These are phyloP conservation scores for Myrmecobius fasciatus DNA, from an alignment of 2,113 vertebrate genomes.

Conservation along the genomic window DNA sequence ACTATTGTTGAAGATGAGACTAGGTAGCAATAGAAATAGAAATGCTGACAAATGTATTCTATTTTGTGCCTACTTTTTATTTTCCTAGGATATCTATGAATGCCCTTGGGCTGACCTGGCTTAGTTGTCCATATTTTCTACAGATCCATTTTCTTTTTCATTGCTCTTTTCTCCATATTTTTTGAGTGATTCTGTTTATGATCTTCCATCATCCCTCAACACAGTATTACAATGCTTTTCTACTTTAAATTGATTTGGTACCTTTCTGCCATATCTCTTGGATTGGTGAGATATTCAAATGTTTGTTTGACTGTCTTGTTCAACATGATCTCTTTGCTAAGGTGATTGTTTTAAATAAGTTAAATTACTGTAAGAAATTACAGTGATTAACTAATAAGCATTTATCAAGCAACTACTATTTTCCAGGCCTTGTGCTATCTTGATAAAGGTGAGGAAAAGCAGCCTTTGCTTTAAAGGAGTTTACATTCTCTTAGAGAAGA, in stretches of 20 bases:
- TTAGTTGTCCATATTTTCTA: background rate
- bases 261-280: background rate
- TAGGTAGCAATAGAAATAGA: background rate
- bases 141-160: background rate
- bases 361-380: background rate
- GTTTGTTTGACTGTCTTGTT: background rate
- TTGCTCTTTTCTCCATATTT: background rate
- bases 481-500: background rate
- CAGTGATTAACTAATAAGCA: background rate
- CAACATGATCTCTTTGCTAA: background rate
- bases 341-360: background rate
- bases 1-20: background rate
- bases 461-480: background rate
- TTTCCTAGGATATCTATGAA: background rate
- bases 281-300: background rate
- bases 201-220: background rate
- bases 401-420: background rate
- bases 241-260: background rate
- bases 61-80: background rate
- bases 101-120: background rate
- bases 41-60: background rate
- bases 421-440: background rate
- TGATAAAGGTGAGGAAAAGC: background rate
- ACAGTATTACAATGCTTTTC: background rate
- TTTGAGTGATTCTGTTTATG: background rate